Evolutionary conservation across 2,888 invertebrate genomes (phyloP), one percentile per base, ranked within the genome.

Genomic region (Heliconius hortense): DNA sequence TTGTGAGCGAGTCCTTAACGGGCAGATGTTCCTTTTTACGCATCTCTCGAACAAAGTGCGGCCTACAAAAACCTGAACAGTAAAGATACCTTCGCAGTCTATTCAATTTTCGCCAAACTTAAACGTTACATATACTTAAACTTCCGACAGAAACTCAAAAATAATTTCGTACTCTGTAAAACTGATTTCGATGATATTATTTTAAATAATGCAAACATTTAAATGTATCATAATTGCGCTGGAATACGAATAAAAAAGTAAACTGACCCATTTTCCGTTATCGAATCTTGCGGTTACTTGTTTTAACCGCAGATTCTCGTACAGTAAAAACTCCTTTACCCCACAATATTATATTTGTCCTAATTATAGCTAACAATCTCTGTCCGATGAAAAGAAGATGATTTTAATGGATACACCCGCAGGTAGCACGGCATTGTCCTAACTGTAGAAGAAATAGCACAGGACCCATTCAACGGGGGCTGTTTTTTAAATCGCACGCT

Each of bases 11-110:
- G 76, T 82, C 82, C 81, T 81, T 81, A 80, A 77, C 78, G 81
- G 83, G 79, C 87, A 87, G 84, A 84, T 87, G 87, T 81, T 77
- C 77, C 59, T 77, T 79, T 81, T 84, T 83, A 79, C 77, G 81
- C 73, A 84, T 82, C 84, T 84, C 83, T 74, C 76, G 79, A 74
- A 79, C 80, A 82, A 82, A 81, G 80, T 78, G 63, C 74, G 79
- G 75, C 73, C 73, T 78, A 79, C 80, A 81, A 80, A 79, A 78
- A 77, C 48, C 70, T 67, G 75, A 77, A 72, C 67, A 74, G 56
- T 76, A 76, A 79, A 81, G 80, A 81, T 79, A 75, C 77, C 79
- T 79, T 76, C 78, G 77, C 79, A 79, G 76, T 79, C 76, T 80
- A 80, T 82, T 79, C 78, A 81, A 79, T 74, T 77, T 79, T 78